These are phyloP conservation scores for Petrocephalus schoutedeni DNA, from an alignment of 2,797 vertebrate species.

Conservation along the genomic window DNA sequence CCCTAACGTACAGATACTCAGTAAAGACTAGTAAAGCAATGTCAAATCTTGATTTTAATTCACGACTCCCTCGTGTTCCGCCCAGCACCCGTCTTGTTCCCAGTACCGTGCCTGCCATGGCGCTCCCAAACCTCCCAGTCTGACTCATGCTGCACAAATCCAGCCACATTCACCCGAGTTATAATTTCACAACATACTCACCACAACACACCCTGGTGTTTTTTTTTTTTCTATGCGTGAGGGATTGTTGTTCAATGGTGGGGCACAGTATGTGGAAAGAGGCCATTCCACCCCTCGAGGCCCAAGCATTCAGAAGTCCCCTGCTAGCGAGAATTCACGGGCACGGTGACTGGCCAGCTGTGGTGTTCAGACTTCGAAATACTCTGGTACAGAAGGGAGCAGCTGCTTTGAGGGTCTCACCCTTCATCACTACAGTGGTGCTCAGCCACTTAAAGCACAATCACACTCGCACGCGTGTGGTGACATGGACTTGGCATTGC, in stretches of 20 bases:
- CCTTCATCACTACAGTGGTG: background rate
- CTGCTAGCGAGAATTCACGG: background rate
- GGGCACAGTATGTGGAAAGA: background rate
- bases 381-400: background rate
- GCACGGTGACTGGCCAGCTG: background rate
- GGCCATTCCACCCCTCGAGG: background rate
- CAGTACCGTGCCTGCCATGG: background rate
- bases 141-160: background rate
- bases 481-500: background rate
- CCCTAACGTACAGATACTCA: background rate
- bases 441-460: background rate
- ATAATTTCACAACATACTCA: background rate
- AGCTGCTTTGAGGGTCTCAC: background rate
- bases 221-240: background rate
- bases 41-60: conserved; percentile 3
- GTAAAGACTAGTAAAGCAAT: background rate
- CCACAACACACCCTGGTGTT: conserved; percentile 7
- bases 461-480: background rate
- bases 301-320: background rate
- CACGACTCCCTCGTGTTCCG: background rate
- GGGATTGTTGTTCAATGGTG: background rate
- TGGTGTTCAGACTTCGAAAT: background rate
- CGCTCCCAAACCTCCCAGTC: background rate
- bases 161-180: conserved; percentile 6
- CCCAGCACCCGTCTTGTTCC: background rate